A percentile compares a stretch with the other conserved stretches of the same genome.
Conservation (phyloP, 2,113 vertebrate genomes). For the Dipodomys spectabilis region DNA sequence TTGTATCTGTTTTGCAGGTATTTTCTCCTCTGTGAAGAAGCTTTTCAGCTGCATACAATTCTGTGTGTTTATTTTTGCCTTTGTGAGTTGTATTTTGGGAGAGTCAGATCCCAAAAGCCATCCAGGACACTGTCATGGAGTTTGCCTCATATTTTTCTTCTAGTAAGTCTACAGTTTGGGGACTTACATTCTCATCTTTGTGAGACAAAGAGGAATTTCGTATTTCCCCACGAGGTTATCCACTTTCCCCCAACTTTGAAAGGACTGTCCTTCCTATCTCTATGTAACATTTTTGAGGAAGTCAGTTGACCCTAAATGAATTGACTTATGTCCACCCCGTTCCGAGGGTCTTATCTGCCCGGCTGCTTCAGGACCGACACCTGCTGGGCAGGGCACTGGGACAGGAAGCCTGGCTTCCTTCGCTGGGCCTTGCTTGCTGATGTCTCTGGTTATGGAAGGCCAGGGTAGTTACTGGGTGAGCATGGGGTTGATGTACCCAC, state of each 20-base stretch:
- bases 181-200: not conserved
- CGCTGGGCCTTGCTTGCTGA: no score
- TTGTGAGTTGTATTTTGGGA: not conserved
- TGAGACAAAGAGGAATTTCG: no score
- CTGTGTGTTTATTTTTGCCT: not conserved
- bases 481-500: fast-evolving
- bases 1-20: not conserved
- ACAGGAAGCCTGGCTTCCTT: fast-evolving
- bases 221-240: not conserved
- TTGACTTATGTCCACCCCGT: not conserved
- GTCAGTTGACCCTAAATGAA: not conserved
- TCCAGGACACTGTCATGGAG: no score
- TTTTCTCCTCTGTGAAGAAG: not conserved
- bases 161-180: not conserved
- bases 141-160: not conserved
- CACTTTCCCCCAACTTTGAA: not conserved
- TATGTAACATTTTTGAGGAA: not conserved
- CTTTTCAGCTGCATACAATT: not conserved
- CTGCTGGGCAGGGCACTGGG: not conserved
- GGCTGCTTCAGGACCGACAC: no score
- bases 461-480: not conserved
- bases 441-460: fast-evolving
- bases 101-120: not conserved
- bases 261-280: not conserved
- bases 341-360: no score